These are phyloP conservation scores for Trachelus troglodyta DNA, from an alignment of 2,888 invertebrate species.

Conservation along the genomic window DNA sequence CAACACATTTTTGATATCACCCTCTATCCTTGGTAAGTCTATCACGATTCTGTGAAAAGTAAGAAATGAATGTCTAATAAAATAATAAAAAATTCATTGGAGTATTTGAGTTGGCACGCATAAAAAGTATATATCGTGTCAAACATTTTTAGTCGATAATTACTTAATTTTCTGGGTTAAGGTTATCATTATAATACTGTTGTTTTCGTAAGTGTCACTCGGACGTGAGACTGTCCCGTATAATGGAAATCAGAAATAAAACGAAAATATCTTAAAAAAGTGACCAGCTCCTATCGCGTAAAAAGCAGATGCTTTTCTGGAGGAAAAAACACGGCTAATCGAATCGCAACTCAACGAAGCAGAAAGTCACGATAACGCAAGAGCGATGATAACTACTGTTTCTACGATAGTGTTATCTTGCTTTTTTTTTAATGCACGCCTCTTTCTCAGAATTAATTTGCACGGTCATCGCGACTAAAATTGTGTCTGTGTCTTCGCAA, in stretches of 20 bases:
- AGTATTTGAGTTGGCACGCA: too few species aligned
- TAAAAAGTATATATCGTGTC: too few species aligned
- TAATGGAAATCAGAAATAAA: neutral
- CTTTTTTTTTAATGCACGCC: neutral
- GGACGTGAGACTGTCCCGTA: neutral
- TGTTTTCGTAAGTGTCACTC: neutral
- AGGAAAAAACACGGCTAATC: neutral
- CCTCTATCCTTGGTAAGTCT: conserved; percentile 79
- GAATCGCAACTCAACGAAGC: neutral
- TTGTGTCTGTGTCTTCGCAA: too few species aligned
- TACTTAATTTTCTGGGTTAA: neutral
- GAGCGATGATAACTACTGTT: neutral
- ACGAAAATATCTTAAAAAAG: neutral
- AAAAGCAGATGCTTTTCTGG: neutral
- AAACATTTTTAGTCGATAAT: neutral
- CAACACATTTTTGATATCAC: conserved; percentile 83
- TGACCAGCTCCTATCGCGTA: neutral
- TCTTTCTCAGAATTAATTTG: too few species aligned
- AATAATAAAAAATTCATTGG: too few species aligned
- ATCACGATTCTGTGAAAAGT: too few species aligned
- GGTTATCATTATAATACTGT: neutral
- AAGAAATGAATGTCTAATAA: too few species aligned
- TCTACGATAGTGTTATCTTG: neutral
- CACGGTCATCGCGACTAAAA: too few species aligned
- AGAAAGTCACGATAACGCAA: neutral